Evolutionary conservation across 2,888 invertebrate genomes (phyloP), one percentile per base, ranked within the genome.

Genomic region (Rhagonycha lutea): DNA sequence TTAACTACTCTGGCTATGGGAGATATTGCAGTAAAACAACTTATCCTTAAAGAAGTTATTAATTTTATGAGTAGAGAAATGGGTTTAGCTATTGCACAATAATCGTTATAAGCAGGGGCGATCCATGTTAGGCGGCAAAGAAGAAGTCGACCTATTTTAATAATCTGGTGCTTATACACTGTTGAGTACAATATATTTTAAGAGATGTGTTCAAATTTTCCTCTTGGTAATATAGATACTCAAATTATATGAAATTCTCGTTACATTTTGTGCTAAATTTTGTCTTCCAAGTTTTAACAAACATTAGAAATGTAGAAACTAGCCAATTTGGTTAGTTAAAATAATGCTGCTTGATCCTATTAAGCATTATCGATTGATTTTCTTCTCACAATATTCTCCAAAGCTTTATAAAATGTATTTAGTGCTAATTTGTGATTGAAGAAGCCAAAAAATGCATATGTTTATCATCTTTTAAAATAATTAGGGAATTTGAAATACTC

Each of bases 41-140:
- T 81, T 9, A 69, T 78, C 4, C n/a, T 78, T 61, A 65, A 61
- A n/a, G 84, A 84, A 77, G 67, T 85, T 4, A 78, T 76, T 4
- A 77, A 7, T 28, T 86, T 85, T 77, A 77, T 86, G 8, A 68
- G 80, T 61, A 82, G 80, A n/a, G 85, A 86, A 80, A 78, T 86
- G 79, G 82, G 77, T 3, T 24, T 76, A 29, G 71, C 75, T n/a
- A 70, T 75, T 68, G 32, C 67, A 8, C 4, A 26, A n/a, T 71
- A 62, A 71, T 71, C 9, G 5, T 47, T n/a, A 47, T n/a, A n/a
- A n/a, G 0, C n/a, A n/a, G n/a, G 47, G 32, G 2, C n/a, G 47
- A 47, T 47, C n/a, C 47, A 7, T 47, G n/a, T 47, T 9, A 2
- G n/a, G 7, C n/a, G n/a, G 47, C n/a, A 47, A 4, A 12, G 0